Evolutionary conservation across 2,888 invertebrate genomes (phyloP), one percentile per base, ranked within the genome.

Genomic region (Callyntrura sp.): DNA sequence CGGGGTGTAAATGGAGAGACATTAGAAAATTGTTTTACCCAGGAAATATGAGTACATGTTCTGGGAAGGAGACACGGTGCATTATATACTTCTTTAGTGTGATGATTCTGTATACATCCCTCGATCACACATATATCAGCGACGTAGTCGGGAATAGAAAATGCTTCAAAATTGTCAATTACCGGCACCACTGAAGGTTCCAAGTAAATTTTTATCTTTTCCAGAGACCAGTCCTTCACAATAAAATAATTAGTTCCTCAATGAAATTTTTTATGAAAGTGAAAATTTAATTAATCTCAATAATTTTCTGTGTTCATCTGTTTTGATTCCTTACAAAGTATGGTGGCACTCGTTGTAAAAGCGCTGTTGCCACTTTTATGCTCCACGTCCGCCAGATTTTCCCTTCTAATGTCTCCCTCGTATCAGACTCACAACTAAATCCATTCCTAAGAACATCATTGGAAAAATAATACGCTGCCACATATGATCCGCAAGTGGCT

Each of bases 301-400:
- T n/a, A n/a, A n/a, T n/a, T n/a, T n/a, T n/a, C n/a, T n/a, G n/a
- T n/a, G n/a, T n/a, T n/a, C 35, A 35, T 35, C 6, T 35, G 2
- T 57, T 5, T 43, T 14, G 14, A 35, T 60, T 1, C 14, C 43
- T 81, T 90, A 94, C 94, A 92, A 94, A 93, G 91, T 94, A 94
- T 8, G 95, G 95, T 0, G 96, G 95, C 9, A 95, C 95, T 0
- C 94, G 94, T 8, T 95, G 95, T 14, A 96, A 94, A 28, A 96
- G 95, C 93, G 95, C 94, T 93, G 95, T 94, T 0, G 96, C 95
- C 0, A 96, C 91, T 90, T 96, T 95, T 76, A 96, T 95, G 6
- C 96, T 96, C 51, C 96, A 95, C 85, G 95, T 95, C 0, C 95
- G 95, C 96, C 96, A 96, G 94, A 96, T 95, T 4, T 95, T 94